Evolutionary conservation across 2,113 vertebrate species (phyloP).

Genomic region (Cariama cristata): DNA sequence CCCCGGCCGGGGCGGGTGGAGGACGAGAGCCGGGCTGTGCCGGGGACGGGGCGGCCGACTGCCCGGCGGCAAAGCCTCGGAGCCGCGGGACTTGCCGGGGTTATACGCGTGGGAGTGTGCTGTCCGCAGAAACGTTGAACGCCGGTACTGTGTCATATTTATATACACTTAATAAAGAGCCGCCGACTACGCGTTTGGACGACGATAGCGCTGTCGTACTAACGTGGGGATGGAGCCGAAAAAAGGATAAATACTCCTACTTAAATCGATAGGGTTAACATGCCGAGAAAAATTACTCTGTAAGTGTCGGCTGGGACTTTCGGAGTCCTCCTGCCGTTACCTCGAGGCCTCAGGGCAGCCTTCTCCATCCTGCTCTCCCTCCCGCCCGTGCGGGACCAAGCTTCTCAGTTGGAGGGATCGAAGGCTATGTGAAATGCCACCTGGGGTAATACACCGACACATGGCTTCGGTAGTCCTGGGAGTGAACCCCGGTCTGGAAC

Average conservation of each 20-base stretch:
- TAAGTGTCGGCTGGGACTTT: neutral
- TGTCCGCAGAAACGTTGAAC: neutral
- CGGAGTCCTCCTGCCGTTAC: neutral
- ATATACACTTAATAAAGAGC: neutral
- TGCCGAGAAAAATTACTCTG: neutral
- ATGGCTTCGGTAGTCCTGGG: neutral
- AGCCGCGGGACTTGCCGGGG: constrained; percentile 11
- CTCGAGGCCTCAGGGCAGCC: neutral
- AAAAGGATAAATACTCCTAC: neutral
- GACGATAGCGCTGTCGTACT: constrained; percentile 14
- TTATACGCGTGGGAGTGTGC: neutral
- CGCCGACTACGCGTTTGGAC: neutral
- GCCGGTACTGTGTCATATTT: neutral
- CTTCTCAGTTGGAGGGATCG: neutral
- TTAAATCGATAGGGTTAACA: neutral
- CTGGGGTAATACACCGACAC: neutral
- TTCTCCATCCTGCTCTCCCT: neutral
- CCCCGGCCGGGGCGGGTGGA: neutral
- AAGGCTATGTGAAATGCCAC: neutral
- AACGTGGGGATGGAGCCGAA: neutral
- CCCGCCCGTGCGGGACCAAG: neutral
- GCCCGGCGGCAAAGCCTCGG: neutral
- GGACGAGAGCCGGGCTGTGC: neutral
- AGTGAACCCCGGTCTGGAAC: neutral
- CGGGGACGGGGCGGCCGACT: neutral